Conservation (phyloP, 2,113 vertebrate species). For the Danionella cerebrum region DNA sequence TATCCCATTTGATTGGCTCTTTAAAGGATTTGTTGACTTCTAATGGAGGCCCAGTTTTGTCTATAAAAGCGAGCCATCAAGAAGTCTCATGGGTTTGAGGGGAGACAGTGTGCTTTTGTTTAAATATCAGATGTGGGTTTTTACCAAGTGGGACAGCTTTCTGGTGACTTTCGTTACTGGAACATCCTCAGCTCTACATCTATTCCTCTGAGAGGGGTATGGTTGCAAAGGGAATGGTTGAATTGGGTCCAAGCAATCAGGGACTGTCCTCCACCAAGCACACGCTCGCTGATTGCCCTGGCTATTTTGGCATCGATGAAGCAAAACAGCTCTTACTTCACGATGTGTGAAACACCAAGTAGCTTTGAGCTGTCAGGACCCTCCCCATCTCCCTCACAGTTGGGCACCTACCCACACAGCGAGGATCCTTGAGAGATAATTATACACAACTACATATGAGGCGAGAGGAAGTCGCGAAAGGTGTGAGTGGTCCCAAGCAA, state of each 20-base stretch:
- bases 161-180: neutral
- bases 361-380: constrained; percentile 22
- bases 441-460: constrained; percentile 25
- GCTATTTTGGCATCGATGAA: neutral
- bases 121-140: neutral
- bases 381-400: constrained; percentile 11
- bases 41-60: constrained; percentile 11
- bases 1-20: constrained; percentile 18
- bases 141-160: neutral
- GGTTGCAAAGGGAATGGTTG: neutral
- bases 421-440: constrained; percentile 34
- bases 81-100: neutral
- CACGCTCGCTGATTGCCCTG: neutral
- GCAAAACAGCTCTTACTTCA: neutral
- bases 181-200: neutral
- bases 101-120: neutral
- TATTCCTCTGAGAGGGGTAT: neutral
- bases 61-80: constrained; percentile 3
- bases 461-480: neutral
- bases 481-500: constrained; percentile 12
- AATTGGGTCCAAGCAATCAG: neutral
- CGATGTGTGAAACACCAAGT: neutral
- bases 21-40: constrained; percentile 21
- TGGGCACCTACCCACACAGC: constrained; percentile 21
- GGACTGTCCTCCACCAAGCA: neutral